A percentile compares a stretch with the other conserved stretches of the same genome.
Conservation (phyloP, 2,797 vertebrate species). For the Epinephelus awoara region DNA sequence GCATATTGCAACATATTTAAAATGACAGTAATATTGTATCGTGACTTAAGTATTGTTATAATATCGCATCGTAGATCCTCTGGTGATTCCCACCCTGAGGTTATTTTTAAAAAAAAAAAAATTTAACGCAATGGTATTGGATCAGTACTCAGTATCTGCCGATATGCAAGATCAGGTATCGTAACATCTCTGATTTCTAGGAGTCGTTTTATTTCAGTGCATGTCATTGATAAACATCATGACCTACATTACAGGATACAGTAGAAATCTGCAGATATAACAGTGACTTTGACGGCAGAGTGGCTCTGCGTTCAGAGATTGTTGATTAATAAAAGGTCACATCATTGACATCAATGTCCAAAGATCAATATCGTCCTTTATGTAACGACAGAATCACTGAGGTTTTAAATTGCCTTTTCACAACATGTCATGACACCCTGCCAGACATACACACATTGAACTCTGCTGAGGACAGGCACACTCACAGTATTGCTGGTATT, state of each 20-base stretch:
- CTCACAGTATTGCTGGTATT: constrained; percentile 11
- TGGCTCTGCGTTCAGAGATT: background rate
- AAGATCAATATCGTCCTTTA: background rate
- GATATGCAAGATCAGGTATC: too few relatives aligned
- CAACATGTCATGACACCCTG: background rate
- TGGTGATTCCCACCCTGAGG: too few relatives aligned
- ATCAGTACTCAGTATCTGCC: too few relatives aligned
- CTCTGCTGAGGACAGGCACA: constrained; percentile 17
- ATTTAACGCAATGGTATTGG: too few relatives aligned
- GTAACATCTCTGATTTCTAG: too few relatives aligned
- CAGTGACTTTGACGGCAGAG: background rate
- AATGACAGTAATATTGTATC: too few relatives aligned
- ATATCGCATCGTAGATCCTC: too few relatives aligned
- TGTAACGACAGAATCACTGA: background rate
- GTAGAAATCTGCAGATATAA: background rate
- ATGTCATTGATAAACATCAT: too few relatives aligned
- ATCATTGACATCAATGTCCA: background rate
- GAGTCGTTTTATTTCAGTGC: too few relatives aligned
- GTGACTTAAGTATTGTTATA: too few relatives aligned
- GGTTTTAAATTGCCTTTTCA: constrained; percentile 10
- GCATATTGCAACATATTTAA: too few relatives aligned
- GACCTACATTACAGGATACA: background rate
- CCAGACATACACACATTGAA: background rate
- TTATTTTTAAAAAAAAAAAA: too few relatives aligned
- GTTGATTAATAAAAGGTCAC: constrained; percentile 8